Conservation (phyloP, 2,797 vertebrate genomes). For the Hipposideros larvatus region DNA sequence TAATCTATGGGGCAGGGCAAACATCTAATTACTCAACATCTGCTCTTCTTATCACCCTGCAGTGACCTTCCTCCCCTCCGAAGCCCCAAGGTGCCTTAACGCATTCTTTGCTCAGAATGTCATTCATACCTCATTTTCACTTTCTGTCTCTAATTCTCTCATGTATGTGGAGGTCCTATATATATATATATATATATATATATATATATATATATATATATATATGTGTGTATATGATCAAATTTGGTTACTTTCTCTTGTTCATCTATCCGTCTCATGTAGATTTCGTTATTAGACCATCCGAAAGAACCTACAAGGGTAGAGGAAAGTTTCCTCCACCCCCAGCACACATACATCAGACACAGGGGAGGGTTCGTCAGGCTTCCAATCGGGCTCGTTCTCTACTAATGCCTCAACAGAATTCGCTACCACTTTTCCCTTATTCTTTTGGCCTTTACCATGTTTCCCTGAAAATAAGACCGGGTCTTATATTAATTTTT, state of each 20-base stretch:
- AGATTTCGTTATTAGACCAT: neutral
- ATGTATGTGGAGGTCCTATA: neutral
- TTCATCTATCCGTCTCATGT: neutral
- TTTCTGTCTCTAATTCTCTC: neutral
- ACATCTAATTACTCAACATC: neutral
- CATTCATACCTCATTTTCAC: neutral
- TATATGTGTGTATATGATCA: neutral
- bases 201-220: no score
- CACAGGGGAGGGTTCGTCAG: neutral
- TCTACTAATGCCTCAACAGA: neutral
- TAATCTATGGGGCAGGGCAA: neutral
- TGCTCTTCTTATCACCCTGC: neutral
- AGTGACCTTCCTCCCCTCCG: neutral
- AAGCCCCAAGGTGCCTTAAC: neutral
- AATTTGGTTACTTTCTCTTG: neutral
- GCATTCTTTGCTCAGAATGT: neutral
- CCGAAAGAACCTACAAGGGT: neutral
- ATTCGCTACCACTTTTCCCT: neutral
- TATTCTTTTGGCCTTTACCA: conserved; percentile 60
- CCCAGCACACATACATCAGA: no score
- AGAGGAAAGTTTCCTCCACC: neutral
- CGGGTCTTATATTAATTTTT: no score
- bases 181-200: no score
- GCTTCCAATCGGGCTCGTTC: neutral
- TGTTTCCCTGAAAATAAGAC: no score